Base-by-base conservation (phyloP, 2,888 invertebrate genomes). In the Clunio marinus region DNA sequence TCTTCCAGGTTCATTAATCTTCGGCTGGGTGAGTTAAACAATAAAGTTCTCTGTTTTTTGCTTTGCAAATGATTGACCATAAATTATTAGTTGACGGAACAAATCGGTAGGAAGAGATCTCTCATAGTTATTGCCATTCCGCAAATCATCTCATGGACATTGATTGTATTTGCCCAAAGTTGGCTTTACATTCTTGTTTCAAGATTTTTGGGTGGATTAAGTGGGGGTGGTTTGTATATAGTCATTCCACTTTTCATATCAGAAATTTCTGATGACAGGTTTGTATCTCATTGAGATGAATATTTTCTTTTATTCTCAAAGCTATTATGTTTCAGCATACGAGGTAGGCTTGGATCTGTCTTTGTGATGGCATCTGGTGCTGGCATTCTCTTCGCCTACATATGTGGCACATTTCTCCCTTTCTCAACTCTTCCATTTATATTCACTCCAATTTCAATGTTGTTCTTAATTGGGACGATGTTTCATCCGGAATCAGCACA, bases 261-360 rank as follows among this genome's bases (percentile, higher is more conserved):
- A 13, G 57, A 57, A 27, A 57, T 57, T 57, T 15, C 57, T 27
- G 57, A 57, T 20, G 57, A 57, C 57, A 55, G 55, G 55, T n/a
- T n/a, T n/a, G n/a, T n/a, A n/a, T n/a, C n/a, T n/a, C n/a, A n/a
- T n/a, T n/a, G n/a, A n/a, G n/a, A n/a, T n/a, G n/a, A n/a, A n/a
- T n/a, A n/a, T n/a, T n/a, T n/a, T n/a, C n/a, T n/a, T n/a, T 32
- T 10, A 10, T 32, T 10, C 10, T 4, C 32, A 32, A 32, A 7
- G 32, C 10, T 32, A 32, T 32, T 10, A 32, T 7, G 4, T 32
- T 32, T 10, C 32, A 32, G 32, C 32, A 57, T 57, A 10, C 25
- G 57, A 57, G 57, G 57, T 13, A 57, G n/a, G 25, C 57, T 57
- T 20, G 57, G 57, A 24, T 57, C 57, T 2, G 57, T 27, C 4